Conservation (phyloP, 2,888 invertebrate genomes). For the Empis livida region DNA sequence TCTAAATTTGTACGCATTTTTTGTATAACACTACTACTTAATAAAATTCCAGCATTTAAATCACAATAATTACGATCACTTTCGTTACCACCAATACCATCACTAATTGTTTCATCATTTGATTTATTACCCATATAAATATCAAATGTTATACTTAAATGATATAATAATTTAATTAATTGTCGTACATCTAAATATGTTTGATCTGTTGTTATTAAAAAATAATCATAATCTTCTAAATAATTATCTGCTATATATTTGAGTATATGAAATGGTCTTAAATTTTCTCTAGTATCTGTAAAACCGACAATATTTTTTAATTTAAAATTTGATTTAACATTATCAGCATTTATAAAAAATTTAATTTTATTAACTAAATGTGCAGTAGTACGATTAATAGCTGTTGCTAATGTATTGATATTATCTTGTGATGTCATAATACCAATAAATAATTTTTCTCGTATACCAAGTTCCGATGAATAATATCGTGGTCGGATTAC, state of each 20-base stretch:
- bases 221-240: slow-evolving; percentile 83
- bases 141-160: slow-evolving; percentile 72
- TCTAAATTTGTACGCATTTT: slow-evolving; percentile 66
- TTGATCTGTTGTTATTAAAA: slow-evolving; percentile 73
- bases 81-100: slow-evolving; percentile 28
- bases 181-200: slow-evolving; percentile 73
- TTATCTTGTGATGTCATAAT: slow-evolving; percentile 66
- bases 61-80: slow-evolving; percentile 34
- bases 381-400: slow-evolving; percentile 79
- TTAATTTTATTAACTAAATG: slow-evolving; percentile 72
- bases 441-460: slow-evolving; percentile 76
- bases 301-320: slow-evolving; percentile 72
- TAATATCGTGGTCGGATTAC: slow-evolving; percentile 82
- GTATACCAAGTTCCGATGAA: slow-evolving; percentile 87
- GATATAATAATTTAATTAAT: slow-evolving; percentile 55
- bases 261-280: slow-evolving; percentile 75
- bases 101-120: slow-evolving; percentile 29
- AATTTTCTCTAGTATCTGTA: slow-evolving; percentile 60
- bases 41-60: slow-evolving; percentile 69
- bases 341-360: slow-evolving; percentile 58
- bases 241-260: slow-evolving; percentile 85
- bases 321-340: slow-evolving; percentile 40
- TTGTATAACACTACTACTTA: slow-evolving; percentile 76
- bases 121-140: slow-evolving; percentile 63
- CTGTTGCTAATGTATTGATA: slow-evolving; percentile 58